Conservation (phyloP, 2,113 vertebrate genomes). For the Salvelinus fontinalis region DNA sequence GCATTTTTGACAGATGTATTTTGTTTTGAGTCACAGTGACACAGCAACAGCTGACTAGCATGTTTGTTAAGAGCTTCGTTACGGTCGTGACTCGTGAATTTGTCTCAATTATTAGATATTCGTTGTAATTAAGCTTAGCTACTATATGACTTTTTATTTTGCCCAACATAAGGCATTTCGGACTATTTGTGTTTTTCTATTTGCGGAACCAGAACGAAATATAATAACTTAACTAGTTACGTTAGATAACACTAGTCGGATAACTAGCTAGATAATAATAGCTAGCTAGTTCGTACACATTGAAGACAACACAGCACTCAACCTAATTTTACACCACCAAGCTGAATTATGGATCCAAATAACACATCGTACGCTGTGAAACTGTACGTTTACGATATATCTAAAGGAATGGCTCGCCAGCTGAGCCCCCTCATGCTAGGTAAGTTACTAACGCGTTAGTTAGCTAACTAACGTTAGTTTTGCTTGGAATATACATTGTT, state of each 20-base stretch:
- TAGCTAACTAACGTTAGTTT: neutral
- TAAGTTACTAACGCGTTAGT: slow-evolving; percentile 61
- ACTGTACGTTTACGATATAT: slow-evolving; percentile 91
- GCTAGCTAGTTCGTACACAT: neutral
- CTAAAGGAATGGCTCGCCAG: slow-evolving; percentile 89
- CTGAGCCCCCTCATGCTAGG: slow-evolving; percentile 89
- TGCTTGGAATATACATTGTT: neutral
- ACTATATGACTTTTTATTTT: neutral
- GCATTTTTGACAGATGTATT: too few relatives aligned
- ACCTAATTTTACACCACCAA: neutral
- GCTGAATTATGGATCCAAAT: slow-evolving; percentile 51
- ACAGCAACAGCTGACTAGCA: slow-evolving; percentile 12
- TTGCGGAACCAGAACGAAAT: neutral
- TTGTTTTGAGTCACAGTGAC: slow-evolving; percentile 34
- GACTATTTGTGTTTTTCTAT: neutral
- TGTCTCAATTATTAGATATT: neutral
- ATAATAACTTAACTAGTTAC: neutral
- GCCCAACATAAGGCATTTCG: neutral
- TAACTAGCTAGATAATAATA: too few relatives aligned
- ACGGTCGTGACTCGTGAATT: neutral
- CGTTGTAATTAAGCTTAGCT: neutral
- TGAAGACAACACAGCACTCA: neutral
- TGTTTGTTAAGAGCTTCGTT: neutral
- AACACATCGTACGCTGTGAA: slow-evolving; percentile 74
- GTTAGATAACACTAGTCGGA: too few relatives aligned